Evolutionary conservation across 53 echinoderm and acorn worm species (phyloP), one percentile per base, ranked within the genome.

Genomic region (Patiria pectinifera): DNA sequence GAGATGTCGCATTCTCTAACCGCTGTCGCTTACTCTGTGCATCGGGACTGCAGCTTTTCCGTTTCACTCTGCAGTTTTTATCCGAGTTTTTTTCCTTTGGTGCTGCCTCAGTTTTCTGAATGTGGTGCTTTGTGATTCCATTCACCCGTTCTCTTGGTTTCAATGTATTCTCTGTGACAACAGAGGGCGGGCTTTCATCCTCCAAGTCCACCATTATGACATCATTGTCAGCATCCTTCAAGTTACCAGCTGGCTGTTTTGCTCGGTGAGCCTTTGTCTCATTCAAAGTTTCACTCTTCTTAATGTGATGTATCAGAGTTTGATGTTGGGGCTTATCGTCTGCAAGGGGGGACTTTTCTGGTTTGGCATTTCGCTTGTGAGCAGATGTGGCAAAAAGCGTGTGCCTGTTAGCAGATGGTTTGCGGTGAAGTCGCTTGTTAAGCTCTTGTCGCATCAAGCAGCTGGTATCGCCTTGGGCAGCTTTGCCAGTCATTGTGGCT

Each of bases 401-500:
- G 81, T 74, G 84, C 78, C 80, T 91, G 76, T 48, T 80, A 69
- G 45, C 81, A 18, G 35, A 87, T 21, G 90, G 86, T 47, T 94
- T 90, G 76, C 87, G 89, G n/a, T 92, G 69, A 6, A 92, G 86
- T 6, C 92, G 92, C 69, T 92, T 95, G 86, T 91, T 92, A 35
- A 89, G 92, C 48, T 90, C 90, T 61, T 90, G 66, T 8, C 81
- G 62, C 90, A 90, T 90, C 69, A 90, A 45, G 22, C 47, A 53
- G 69, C 90, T 90, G n/a, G 90, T 90, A 3, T 47, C 53, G 11
- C 80, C 63, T 12, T 79, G 85, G 13, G 87, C 76, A 24, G 82
- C 85, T 35, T 49, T 85, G 19, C 86, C 85, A 22, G 94, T 95
- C 97, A 97, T 97, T 2, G 95, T 95, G 2, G 84, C 80, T 82